Evolutionary conservation across 2,113 vertebrate genomes (phyloP), one percentile per base, ranked within the genome.

Genomic region (Thermophis baileyi): DNA sequence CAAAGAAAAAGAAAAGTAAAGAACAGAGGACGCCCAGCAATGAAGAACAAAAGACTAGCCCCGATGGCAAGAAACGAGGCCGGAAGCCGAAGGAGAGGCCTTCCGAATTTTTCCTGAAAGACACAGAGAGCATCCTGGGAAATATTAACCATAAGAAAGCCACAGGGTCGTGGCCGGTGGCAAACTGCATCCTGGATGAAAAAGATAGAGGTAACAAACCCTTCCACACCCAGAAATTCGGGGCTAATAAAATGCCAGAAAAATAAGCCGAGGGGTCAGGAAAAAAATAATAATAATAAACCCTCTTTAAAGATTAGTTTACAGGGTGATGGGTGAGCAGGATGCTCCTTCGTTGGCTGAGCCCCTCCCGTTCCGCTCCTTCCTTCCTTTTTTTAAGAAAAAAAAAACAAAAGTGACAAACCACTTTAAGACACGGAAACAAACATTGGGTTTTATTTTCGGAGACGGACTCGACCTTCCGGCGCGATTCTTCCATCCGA

Each of bases 1-100:
- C 96, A 57, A 96, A 97, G 95, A 98, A 97, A 96, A 98, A 97
- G 95, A 98, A 98, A 95, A 98, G 87, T 95, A 98, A 97, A 97
- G 97, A 97, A 27, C 95, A 96, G 5, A 97, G 97, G 92, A 96
- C 95, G 27, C 94, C 98, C 94, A 97, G 95, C 96, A 97, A 97
- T 35, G 98, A 98, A 93, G 97, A 98, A 93, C 98, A 98, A 94
- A 98, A 97, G 40, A 98, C 97, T 89, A 97, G 96, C 89, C 96
- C 98, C 89, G 97, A 96, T 0, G 98, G 98, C 60, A 99, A 98
- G 97, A 99, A 99, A 95, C 98, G 99, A 74, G 99, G 99, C 12
- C 98, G 98, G 60, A 99, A 99, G 94, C 98, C 99, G 87, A 99
- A 99, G 97, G 99, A 99, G 93, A 98, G 97, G 46, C 97, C 97